These are phyloP conservation scores for Montipora foliosa DNA, from an alignment of 64 coral and sea anemone genomes.

Conservation along the genomic window DNA sequence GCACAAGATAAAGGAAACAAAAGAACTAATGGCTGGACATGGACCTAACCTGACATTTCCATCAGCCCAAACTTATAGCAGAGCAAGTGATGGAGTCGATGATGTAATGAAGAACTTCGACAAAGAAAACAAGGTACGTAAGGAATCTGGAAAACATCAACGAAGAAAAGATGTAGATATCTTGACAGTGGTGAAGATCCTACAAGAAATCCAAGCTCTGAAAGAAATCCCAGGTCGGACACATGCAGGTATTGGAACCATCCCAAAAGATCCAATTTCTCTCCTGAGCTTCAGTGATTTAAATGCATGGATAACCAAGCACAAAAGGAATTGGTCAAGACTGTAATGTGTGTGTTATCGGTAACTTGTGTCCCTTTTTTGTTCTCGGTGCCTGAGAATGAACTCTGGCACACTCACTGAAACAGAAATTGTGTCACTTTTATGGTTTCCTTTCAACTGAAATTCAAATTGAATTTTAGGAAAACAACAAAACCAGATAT, in stretches of 20 bases:
- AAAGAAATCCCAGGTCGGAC: slow-evolving; percentile 31
- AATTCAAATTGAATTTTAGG: no score
- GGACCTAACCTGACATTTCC: slow-evolving; percentile 24
- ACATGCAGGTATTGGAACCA: slow-evolving; percentile 36
- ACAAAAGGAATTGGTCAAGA: not conserved
- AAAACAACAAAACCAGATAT: no score
- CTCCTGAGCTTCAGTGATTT: slow-evolving; percentile 17
- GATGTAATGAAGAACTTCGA: slow-evolving; percentile 11
- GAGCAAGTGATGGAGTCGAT: not conserved
- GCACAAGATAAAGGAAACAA: slow-evolving; percentile 37
- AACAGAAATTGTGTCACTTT: no score
- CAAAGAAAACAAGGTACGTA: not conserved
- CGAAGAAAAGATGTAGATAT: slow-evolving; percentile 28
- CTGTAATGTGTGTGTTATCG: not conserved
- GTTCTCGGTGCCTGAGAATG: not conserved
- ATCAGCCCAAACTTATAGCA: slow-evolving; percentile 32
- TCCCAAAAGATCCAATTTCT: slow-evolving; percentile 62
- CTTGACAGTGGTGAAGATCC: slow-evolving; percentile 1
- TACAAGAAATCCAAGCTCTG: slow-evolving; percentile 17
- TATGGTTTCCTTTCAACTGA: no score
- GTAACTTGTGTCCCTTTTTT: not conserved
- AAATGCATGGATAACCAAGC: slow-evolving; percentile 44
- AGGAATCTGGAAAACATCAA: not conserved
- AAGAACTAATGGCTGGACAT: slow-evolving; percentile 24
- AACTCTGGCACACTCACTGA: not conserved